phyloP scores from a whole-genome alignment of 2,888 invertebrate genomes.

The Ennomos fuscantarius region DNA sequence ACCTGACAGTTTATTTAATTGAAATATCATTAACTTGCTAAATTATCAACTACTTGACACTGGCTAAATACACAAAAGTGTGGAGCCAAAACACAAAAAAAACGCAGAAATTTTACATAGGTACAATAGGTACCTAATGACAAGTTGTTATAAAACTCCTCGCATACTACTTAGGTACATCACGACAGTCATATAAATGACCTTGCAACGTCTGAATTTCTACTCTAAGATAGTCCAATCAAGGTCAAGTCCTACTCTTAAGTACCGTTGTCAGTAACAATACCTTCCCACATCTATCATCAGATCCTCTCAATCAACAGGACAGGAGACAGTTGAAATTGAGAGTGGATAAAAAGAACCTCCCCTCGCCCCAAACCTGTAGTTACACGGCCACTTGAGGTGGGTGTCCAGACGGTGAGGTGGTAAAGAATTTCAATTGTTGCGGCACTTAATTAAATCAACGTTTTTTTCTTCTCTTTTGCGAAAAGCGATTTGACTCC shows the following conservation, averaged over 20 bases:
- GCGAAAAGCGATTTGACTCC: too few species aligned
- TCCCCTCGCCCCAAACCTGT: constrained; percentile 2
- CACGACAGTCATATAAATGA: too few species aligned
- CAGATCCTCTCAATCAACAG: constrained; percentile 17
- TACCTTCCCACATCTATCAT: constrained; percentile 16
- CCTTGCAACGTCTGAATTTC: not conserved
- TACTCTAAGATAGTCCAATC: not conserved
- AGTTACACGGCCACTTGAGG: constrained; percentile 23
- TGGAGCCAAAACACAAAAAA: too few species aligned
- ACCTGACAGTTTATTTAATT: too few species aligned
- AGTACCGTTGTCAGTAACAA: not conserved
- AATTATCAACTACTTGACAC: too few species aligned
- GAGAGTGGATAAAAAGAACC: constrained; percentile 22
- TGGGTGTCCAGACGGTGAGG: constrained; percentile 1
- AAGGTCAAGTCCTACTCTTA: not conserved
- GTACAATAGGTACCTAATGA: too few species aligned
- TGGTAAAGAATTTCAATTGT: constrained; percentile 4
- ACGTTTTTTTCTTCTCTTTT: not conserved
- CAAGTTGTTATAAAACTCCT: too few species aligned
- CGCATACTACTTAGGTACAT: too few species aligned
- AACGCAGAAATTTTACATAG: too few species aligned
- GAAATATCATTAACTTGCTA: too few species aligned
- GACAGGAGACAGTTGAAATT: constrained; percentile 16
- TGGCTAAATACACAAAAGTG: too few species aligned
- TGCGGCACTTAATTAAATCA: not conserved